phyloP scores from a whole-genome alignment of 2,797 vertebrate genomes.

The Caiman crocodilus region DNA sequence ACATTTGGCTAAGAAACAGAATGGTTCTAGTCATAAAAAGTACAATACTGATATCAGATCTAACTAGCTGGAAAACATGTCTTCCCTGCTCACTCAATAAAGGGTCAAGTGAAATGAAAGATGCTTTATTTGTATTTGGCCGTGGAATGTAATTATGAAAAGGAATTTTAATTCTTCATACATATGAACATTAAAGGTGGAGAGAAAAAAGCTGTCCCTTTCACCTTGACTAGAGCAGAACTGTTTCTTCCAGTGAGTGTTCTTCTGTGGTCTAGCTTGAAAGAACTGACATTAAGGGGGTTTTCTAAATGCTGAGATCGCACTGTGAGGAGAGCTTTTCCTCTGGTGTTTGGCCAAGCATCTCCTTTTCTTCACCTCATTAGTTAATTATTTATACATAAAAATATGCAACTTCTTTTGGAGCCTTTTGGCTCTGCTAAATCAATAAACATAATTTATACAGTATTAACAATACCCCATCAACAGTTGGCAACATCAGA shows the following conservation, averaged over 20 bases:
- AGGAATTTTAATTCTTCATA: constrained; percentile 38
- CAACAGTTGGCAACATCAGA: constrained; percentile 60
- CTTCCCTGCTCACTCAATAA: neutral
- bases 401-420: constrained; percentile 23
- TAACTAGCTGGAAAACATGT: neutral
- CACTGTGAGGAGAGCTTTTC: neutral
- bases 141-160: neutral
- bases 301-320: neutral
- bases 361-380: constrained; percentile 33
- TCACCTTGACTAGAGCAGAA: neutral
- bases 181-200: neutral
- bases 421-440: constrained; percentile 3
- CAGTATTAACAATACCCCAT: constrained; percentile 38
- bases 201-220: constrained; percentile 6
- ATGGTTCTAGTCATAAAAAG: neutral
- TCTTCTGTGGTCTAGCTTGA: neutral
- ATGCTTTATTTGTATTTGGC: neutral
- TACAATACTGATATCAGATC: neutral
- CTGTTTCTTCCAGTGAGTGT: constrained; percentile 23
- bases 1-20: neutral
- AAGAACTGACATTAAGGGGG: neutral
- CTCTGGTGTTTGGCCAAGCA: neutral
- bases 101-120: neutral
- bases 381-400: constrained; percentile 23
- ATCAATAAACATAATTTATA: constrained; percentile 60